Evolutionary conservation across 2,888 invertebrate species (phyloP).

Genomic region (Drosophila mimica): DNA sequence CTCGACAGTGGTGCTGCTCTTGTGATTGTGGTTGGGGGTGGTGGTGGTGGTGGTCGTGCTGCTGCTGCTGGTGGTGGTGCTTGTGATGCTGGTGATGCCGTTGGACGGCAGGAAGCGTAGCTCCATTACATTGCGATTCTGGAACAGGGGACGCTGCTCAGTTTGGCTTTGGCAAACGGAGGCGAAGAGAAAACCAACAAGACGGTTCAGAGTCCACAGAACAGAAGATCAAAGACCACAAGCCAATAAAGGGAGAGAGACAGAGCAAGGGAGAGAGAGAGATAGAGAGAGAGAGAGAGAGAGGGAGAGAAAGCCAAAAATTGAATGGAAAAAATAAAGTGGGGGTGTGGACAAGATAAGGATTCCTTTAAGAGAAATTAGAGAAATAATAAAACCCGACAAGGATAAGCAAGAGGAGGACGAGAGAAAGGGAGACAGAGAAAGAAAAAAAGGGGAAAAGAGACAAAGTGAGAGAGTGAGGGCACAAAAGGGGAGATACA

Average conservation of each 20-base stretch:
- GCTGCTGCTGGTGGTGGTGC: constrained; percentile 4
- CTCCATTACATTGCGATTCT: constrained; percentile 85
- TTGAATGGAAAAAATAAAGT: constrained; percentile 2
- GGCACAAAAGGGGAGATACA: background rate
- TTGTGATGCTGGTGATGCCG: constrained; percentile 19
- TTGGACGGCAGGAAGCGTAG: constrained; percentile 83
- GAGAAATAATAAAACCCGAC: background rate
- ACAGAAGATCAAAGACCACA: constrained; percentile 7
- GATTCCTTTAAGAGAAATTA: background rate
- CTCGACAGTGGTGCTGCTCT: background rate
- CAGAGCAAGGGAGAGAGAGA: background rate
- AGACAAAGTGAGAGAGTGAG: constrained; percentile 1
- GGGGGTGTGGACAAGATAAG: background rate
- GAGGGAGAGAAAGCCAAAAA: constrained; percentile 1
- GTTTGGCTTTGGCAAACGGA: constrained; percentile 73
- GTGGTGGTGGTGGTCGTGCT: background rate
- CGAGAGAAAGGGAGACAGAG: background rate
- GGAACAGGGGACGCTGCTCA: constrained; percentile 84
- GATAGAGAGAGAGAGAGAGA: background rate
- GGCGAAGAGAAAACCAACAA: constrained; percentile 1
- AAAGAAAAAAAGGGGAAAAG: background rate
- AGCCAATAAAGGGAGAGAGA: background rate
- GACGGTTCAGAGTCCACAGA: constrained; percentile 2
- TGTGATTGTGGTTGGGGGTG: background rate
- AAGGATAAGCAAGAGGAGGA: background rate